Base-by-base conservation (phyloP, 1,140 invertebrate genomes). In the Daktulosphaira vitifoliae region DNA sequence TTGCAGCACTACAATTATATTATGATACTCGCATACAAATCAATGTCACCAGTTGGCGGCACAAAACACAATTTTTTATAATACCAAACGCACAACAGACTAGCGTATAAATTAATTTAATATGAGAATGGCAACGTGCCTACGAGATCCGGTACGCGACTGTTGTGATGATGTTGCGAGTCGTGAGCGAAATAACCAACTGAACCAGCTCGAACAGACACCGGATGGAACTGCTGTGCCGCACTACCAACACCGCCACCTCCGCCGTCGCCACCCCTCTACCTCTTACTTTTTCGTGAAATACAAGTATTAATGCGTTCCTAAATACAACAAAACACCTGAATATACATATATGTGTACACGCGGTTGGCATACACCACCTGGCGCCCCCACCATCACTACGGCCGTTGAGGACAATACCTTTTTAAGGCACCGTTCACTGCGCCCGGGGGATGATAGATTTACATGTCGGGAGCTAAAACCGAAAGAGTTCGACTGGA, bases 301-400 rank as follows among this genome's bases (percentile, higher is more conserved):
- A 48, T 46, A 42, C 29, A 33, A 5, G 29, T 62, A 62, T 62
- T 62, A 62, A 62, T 46, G 56, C 56, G 56, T 62, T 48, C 56
- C 56, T 62, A 62, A 62, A 62, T 62, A 46, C 56, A 42, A 62
- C 56, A 62, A 62, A 62, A 62, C 56, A 62, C 56, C 56, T 62
- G 56, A 46, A 39, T 62, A 33, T 62, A 44, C 7, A 62, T 29
- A 62, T 23, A n/a, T 33, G 11, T 33, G 11, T 33, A 33, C 29
- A 33, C 5, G 29, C 29, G 29, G 29, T 33, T 6, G 5, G 29
- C 29, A 42, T 39, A 48, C 56, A 48, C 56, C 56, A 62, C 56
- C 56, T 62, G 56, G 56, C 44, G 20, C 23, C 56, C 56, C 54
- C 42, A 16, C n/a, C 38, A 9, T 20, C 15, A 18, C 9, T 38